phyloP scores from a whole-genome alignment of 1,140 invertebrate species.

The Drosophila parvula region DNA sequence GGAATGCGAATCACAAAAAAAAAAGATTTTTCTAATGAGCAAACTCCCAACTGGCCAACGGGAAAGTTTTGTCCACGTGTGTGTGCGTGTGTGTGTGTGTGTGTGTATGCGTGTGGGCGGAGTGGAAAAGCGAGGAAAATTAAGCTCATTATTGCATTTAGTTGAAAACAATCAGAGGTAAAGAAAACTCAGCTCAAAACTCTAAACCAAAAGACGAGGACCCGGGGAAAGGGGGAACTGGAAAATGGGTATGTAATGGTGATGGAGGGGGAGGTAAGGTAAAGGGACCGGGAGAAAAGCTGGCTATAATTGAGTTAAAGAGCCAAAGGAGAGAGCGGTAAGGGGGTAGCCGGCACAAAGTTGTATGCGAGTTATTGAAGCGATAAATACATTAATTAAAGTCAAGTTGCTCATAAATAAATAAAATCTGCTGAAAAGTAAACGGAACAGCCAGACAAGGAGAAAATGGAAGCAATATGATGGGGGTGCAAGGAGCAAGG shows the following conservation, averaged over 20 bases:
- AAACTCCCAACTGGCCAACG: slow-evolving; percentile 59
- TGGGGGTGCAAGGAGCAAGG: neutral
- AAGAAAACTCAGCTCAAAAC: slow-evolving; percentile 28
- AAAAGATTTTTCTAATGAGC: slow-evolving; percentile 77
- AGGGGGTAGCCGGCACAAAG: slow-evolving; percentile 33
- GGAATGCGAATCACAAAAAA: slow-evolving; percentile 54
- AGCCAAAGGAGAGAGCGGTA: neutral
- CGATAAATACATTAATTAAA: slow-evolving; percentile 83
- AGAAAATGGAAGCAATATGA: neutral
- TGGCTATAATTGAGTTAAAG: slow-evolving; percentile 46
- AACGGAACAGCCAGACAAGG: slow-evolving; percentile 41
- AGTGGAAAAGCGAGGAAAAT: slow-evolving; percentile 17
- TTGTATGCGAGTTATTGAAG: slow-evolving; percentile 76
- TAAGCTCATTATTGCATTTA: slow-evolving; percentile 61
- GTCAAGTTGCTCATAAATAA: slow-evolving; percentile 78
- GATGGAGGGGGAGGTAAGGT: neutral
- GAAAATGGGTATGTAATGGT: neutral
- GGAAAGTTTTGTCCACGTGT: slow-evolving; percentile 42
- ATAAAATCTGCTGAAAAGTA: slow-evolving; percentile 66
- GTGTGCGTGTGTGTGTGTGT: slow-evolving; percentile 5
- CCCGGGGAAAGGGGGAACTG: neutral
- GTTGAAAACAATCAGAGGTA: slow-evolving; percentile 44
- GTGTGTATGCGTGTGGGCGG: slow-evolving; percentile 3
- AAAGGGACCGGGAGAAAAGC: slow-evolving; percentile 2
- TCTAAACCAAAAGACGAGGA: slow-evolving; percentile 22